These are phyloP conservation scores for Tetramorium parvispinum DNA, from an alignment of 1,140 invertebrate species.

Conservation along the genomic window DNA sequence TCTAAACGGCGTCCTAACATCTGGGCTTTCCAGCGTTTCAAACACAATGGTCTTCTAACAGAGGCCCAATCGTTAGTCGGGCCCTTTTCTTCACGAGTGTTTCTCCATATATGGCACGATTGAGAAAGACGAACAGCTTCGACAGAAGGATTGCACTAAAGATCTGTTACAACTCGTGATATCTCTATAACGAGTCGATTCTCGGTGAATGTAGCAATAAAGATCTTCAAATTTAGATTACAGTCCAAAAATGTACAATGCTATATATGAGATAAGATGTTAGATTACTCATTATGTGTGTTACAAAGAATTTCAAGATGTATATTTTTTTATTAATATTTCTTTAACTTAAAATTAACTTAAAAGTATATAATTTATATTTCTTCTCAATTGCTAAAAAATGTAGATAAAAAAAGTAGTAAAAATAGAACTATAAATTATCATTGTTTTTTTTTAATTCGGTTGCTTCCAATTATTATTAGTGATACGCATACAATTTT, in stretches of 20 bases:
- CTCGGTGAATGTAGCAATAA: slow-evolving; percentile 1
- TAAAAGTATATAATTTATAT: background rate
- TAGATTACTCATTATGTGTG: background rate
- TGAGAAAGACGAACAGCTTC: slow-evolving; percentile 42
- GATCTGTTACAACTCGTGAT: slow-evolving; percentile 28
- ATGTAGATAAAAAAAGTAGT: no score
- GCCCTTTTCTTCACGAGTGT: slow-evolving; percentile 15
- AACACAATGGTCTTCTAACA: slow-evolving; percentile 47
- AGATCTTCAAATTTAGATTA: slow-evolving; percentile 31
- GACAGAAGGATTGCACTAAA: slow-evolving; percentile 38
- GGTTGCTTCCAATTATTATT: background rate
- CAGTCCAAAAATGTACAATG: background rate
- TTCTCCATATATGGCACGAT: slow-evolving; percentile 33
- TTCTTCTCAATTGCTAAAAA: background rate
- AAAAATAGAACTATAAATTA: background rate
- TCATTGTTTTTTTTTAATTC: background rate
- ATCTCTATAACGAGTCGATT: slow-evolving; percentile 29
- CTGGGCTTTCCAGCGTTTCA: slow-evolving; percentile 7
- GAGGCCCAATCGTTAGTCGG: slow-evolving; percentile 3
- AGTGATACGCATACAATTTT: background rate
- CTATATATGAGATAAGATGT: background rate
- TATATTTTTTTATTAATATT: background rate
- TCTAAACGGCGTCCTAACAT: slow-evolving; percentile 24
- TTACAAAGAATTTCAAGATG: background rate
- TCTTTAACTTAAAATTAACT: background rate